A percentile compares a stretch with the other conserved stretches of the same genome.
Conservation (phyloP, 2,113 vertebrate species). For the Neoarius graeffei region DNA sequence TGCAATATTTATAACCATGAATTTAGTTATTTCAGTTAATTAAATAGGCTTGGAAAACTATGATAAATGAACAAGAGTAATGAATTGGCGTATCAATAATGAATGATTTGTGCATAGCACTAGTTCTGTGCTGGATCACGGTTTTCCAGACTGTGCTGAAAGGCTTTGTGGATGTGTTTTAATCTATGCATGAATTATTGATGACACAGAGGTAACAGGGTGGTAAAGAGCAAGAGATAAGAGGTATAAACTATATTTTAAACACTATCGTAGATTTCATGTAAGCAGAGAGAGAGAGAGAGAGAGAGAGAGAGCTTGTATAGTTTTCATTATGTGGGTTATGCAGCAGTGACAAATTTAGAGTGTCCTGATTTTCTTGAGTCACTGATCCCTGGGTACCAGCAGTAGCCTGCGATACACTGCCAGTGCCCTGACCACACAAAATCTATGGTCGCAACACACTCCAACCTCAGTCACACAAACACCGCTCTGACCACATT, state of each 20-base stretch:
- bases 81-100: slow-evolving; percentile 9
- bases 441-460: slow-evolving; percentile 47
- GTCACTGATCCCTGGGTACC: slow-evolving; percentile 74
- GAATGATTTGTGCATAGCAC: background rate
- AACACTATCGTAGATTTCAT: background rate
- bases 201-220: background rate
- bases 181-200: slow-evolving; percentile 3
- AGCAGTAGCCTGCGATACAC: slow-evolving; percentile 55
- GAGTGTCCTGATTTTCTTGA: slow-evolving; percentile 80
- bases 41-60: background rate
- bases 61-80: slow-evolving; percentile 1
- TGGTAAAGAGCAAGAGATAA: background rate
- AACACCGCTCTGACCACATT: slow-evolving; percentile 44
- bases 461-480: slow-evolving; percentile 39
- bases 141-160: background rate
- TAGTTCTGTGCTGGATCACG: background rate
- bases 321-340: slow-evolving; percentile 77
- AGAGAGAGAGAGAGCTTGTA: slow-evolving; percentile 54
- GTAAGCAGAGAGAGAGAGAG: slow-evolving; percentile 3
- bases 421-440: slow-evolving; percentile 54
- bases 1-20: background rate
- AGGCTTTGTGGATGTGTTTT: slow-evolving; percentile 3
- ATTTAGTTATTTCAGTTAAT: background rate
- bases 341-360: slow-evolving; percentile 81
- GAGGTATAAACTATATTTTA: background rate